Base-by-base conservation (phyloP, 2,888 invertebrate genomes). In the Petrolisthes cinctipes region DNA sequence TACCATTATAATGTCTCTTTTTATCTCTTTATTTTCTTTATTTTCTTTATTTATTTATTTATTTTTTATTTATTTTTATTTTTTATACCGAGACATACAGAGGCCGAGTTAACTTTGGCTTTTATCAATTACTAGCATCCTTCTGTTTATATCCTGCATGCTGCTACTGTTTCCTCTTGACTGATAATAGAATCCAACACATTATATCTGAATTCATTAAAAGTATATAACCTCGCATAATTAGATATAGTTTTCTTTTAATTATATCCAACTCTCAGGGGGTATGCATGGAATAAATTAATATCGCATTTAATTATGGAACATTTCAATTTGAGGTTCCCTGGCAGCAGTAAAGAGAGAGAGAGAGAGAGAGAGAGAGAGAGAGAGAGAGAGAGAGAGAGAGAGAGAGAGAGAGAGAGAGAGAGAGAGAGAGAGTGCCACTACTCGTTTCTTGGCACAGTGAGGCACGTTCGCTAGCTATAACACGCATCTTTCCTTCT, bases 321-420 rank as follows among this genome's bases (percentile, higher is more conserved):
- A 11, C 14, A 11, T 66, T 11, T 14, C 66, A 14, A 11, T 11
- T 66, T 66, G 66, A 14, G 66, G 66, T 66, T 53, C 11, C 7
- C 6, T 11, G 5, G n/a, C n/a, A 79, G 79, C 53, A 54, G 56
- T 14, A 81, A 61, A 81, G 81, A 57, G 81, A 57, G 81, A 79
- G 79, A 81, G 80, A 81, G 80, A 81, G 80, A 81, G 80, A 81
- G 66, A 81, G 81, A 81, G 81, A 61, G 81, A 81, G 81, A 79
- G 79, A 79, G 79, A 81, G 66, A 81, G 81, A 81, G 81, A 61
- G 61, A 61, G 81, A 61, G 61, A 61, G 81, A 81, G 81, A 57
- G 81, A 57, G 61, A 81, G 81, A 81, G 81, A 61, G 66, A 81
- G 61, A 81, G 61, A 61, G 81, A 61, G 20, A 73, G 73, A 17